Evolutionary conservation across 2,797 vertebrate genomes (phyloP).

Genomic region (Gadopsis bispinosus): DNA sequence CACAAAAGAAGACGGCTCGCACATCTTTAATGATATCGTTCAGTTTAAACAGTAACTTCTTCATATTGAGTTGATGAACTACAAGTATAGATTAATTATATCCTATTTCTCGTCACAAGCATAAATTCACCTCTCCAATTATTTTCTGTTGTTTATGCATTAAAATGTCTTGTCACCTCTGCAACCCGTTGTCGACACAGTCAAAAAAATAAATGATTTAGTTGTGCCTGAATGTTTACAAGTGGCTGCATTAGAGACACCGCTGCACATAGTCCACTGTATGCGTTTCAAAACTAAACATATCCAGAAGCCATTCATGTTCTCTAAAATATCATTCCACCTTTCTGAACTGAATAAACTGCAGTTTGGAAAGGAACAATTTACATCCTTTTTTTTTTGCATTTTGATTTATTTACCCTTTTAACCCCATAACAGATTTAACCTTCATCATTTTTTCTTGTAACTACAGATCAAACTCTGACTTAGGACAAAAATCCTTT

Average conservation of each 20-base stretch:
- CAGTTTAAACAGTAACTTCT: too few species aligned
- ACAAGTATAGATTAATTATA: not conserved
- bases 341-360: conserved; percentile 16
- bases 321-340: conserved; percentile 25
- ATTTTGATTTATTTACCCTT: not conserved
- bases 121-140: conserved; percentile 27
- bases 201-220: conserved; percentile 26
- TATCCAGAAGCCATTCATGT: conserved; percentile 27
- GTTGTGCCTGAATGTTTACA: conserved; percentile 56
- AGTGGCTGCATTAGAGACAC: conserved; percentile 25
- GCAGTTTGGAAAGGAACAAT: not conserved
- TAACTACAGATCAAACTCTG: conserved; percentile 27
- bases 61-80: too few species aligned
- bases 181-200: not conserved
- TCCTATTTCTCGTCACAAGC: conserved; percentile 35
- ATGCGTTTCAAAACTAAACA: conserved; percentile 32
- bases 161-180: conserved; percentile 22
- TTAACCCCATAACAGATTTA: not conserved
- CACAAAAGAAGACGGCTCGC: too few species aligned
- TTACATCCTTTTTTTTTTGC: not conserved
- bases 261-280: not conserved
- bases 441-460: not conserved
- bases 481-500: too few species aligned
- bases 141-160: conserved; percentile 11
- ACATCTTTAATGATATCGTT: too few species aligned